Evolutionary conservation across 2,797 vertebrate genomes (phyloP).

Genomic region (Brachyrhaphis roseni): DNA sequence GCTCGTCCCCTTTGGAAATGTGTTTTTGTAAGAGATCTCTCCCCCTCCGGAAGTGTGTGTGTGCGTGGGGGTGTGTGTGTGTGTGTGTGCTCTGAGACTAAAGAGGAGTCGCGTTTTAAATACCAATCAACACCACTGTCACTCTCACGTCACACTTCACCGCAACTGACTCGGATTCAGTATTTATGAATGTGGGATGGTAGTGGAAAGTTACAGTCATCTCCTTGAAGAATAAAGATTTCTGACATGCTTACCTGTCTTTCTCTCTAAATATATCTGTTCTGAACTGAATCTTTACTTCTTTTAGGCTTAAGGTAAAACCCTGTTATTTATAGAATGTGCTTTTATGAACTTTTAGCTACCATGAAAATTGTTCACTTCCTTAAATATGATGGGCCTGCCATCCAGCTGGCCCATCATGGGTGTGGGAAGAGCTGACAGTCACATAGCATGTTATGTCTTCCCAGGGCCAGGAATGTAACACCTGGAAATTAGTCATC

Average conservation of each 20-base stretch:
- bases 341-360: not conserved
- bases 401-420: not conserved
- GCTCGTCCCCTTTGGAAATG: not conserved
- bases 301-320: not conserved
- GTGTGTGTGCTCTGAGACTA: no score
- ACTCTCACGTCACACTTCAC: not conserved
- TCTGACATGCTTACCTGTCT: not conserved
- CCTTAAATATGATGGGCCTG: not conserved
- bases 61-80: no score
- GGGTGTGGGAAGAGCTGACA: not conserved
- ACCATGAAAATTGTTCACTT: not conserved
- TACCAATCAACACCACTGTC: not conserved
- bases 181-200: not conserved
- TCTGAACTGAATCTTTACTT: not conserved
- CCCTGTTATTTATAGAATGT: not conserved
- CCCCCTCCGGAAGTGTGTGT: not conserved
- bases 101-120: not conserved
- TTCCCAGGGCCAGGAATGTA: slow-evolving; percentile 6
- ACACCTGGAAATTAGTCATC: slow-evolving; percentile 5
- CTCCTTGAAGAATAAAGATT: not conserved
- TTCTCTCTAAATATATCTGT: not conserved
- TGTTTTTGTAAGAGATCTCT: not conserved
- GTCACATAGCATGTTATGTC: not conserved
- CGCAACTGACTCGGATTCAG: not conserved
- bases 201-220: not conserved